phyloP scores from a whole-genome alignment of 2,797 vertebrate genomes.

The Silurus aristotelis region DNA sequence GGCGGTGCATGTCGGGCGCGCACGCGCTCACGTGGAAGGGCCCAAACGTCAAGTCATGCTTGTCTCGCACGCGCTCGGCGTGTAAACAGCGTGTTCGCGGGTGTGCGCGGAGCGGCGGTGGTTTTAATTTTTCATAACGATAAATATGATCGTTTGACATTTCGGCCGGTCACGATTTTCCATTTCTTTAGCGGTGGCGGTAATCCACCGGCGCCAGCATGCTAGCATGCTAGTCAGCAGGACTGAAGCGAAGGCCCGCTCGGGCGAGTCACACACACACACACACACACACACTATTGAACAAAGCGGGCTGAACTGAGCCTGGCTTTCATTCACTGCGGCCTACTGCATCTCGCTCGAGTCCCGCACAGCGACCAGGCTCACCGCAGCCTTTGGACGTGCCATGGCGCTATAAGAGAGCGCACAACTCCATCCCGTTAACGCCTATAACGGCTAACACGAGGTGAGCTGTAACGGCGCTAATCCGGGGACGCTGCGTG shows the following conservation, averaged over 20 bases:
- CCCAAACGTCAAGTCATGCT: slow-evolving; percentile 52
- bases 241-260: neutral
- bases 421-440: neutral
- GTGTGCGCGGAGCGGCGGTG: neutral
- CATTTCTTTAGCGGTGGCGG: neutral
- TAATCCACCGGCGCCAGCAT: slow-evolving; percentile 34
- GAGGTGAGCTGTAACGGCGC: slow-evolving; percentile 16
- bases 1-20: neutral
- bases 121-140: neutral
- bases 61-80: slow-evolving; percentile 10
- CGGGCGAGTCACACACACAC: neutral
- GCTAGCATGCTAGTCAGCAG: slow-evolving; percentile 33
- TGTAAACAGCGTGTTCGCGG: neutral
- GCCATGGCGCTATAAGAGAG: neutral
- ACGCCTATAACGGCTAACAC: slow-evolving; percentile 27
- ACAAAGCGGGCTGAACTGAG: slow-evolving; percentile 22
- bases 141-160: neutral
- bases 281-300: neutral
- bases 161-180: neutral
- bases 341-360: neutral
- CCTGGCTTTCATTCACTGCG: neutral
- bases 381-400: neutral
- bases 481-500: slow-evolving; percentile 22
- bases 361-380: neutral
- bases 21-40: slow-evolving; percentile 45